These are phyloP conservation scores for Piaya cayana DNA, from an alignment of 2,113 vertebrate species.

Conservation along the genomic window DNA sequence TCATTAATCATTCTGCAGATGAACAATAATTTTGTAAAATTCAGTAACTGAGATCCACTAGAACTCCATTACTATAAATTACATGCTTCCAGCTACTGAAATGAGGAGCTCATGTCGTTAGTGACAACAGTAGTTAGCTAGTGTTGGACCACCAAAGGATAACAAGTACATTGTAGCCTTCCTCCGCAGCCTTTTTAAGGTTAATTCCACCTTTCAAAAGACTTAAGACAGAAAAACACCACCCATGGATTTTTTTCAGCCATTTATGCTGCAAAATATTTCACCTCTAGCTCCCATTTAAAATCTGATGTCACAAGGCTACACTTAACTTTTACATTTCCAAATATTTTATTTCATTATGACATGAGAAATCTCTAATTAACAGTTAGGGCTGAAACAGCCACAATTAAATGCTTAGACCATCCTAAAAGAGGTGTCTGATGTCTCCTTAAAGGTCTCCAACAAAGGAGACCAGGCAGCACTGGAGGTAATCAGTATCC, in stretches of 20 bases:
- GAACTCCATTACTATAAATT: background rate
- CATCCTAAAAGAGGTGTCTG: background rate
- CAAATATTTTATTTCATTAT: rapidly evolving
- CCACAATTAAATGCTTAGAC: background rate
- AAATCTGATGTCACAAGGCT: background rate
- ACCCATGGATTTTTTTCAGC: background rate
- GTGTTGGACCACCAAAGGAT: background rate
- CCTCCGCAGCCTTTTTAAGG: background rate
- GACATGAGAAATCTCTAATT: background rate
- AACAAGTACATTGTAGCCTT: background rate
- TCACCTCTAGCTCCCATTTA: background rate
- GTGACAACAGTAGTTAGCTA: background rate
- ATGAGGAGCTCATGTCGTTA: background rate
- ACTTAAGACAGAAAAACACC: background rate
- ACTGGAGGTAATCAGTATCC: background rate
- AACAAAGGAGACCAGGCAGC: background rate
- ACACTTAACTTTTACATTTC: background rate
- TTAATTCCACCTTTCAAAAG: background rate
- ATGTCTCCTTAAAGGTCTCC: background rate
- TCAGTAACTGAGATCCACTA: background rate
- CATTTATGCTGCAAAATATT: background rate
- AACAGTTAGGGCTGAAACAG: background rate
- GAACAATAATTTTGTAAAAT: background rate
- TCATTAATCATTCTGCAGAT: background rate
- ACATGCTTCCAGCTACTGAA: background rate